Evolutionary conservation across 2,888 invertebrate genomes (phyloP).

Genomic region (Gandaritis pyraliata): DNA sequence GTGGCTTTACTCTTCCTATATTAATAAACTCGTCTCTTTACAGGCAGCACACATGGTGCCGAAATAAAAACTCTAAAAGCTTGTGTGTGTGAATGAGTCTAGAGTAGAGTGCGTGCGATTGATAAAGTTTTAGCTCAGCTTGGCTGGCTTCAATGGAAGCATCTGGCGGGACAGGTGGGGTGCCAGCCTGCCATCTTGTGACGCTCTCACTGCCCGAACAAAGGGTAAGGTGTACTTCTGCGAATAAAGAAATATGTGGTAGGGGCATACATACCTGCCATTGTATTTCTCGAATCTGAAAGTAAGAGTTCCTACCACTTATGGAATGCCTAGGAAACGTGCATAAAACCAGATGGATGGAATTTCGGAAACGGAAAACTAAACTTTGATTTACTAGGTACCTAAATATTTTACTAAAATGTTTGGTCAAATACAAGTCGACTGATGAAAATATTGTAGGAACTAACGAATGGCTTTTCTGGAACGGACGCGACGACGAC

Average conservation of each 20-base stretch:
- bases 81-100: slow-evolving; percentile 74
- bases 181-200: slow-evolving; percentile 52
- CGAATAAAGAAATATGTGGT: slow-evolving; percentile 43
- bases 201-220: slow-evolving; percentile 53
- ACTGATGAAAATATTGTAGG: not conserved
- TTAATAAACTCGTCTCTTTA: slow-evolving; percentile 28
- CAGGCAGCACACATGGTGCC: slow-evolving; percentile 44
- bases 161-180: slow-evolving; percentile 76
- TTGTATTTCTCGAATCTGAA: too few relatives aligned
- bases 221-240: slow-evolving; percentile 56
- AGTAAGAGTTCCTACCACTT: too few relatives aligned
- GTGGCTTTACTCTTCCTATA: slow-evolving; percentile 24
- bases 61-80: slow-evolving; percentile 53
- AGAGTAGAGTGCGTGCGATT: slow-evolving; percentile 66
- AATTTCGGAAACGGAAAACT: too few relatives aligned
- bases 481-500: slow-evolving; percentile 3
- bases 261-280: too few relatives aligned
- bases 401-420: too few relatives aligned
- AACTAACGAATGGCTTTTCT: not conserved
- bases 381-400: too few relatives aligned
- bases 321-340: slow-evolving; percentile 32
- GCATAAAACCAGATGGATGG: slow-evolving; percentile 11
- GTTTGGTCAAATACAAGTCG: too few relatives aligned
- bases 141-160: slow-evolving; percentile 63
- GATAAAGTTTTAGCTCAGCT: slow-evolving; percentile 71